Base-by-base conservation (phyloP, 2,113 vertebrate species). In the Hippoglossus stenolepis region DNA sequence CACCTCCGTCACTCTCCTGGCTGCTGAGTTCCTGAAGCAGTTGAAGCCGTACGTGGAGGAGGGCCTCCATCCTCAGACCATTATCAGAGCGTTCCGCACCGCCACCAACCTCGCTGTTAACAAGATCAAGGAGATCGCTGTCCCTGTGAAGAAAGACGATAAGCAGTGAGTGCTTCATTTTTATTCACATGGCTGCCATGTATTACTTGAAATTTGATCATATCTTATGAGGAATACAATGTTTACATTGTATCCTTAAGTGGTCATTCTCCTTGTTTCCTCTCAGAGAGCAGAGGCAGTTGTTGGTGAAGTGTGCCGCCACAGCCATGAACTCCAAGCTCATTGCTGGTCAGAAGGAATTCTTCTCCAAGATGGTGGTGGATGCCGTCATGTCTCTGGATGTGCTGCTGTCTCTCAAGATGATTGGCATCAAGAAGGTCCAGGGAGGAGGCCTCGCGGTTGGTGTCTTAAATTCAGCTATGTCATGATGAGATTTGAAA, bases 401-500 rank as follows among this genome's bases (percentile, higher is more conserved):
- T 0, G 97, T 97, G 5, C 90, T 98, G 88, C 85, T 99, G 84
- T 96, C 96, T 45, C 95, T 99, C 82, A 99, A 99, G 86, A 99
- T 98, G 97, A 99, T 99, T 1, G 98, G 98, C 24, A 97, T 99
- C 75, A 99, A 99, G 95, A 99, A 99, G 86, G 97, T 99, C 24
- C 98, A 99, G 73, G 98, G 98, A 73, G 98, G 98, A 38, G 98
- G 94, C 35, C 88, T 98, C 2, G 98, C 98, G 94, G 98, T 99
- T 35, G 3, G 43, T 65, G 13, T 58, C 24, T 58, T 28, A 21
- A 56, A 2, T 56, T 23, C 21, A 54, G 5, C 14, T 49, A 15
- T 49, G 47, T 49, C 17, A 18, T 8, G 6, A 53, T 53, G 18
- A 6, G 45, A 47, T 47, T 49, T 38, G 8, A 38, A 38, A 38